Evolutionary conservation across 2,797 vertebrate genomes (phyloP).

Genomic region (Eulemur rubriventer): DNA sequence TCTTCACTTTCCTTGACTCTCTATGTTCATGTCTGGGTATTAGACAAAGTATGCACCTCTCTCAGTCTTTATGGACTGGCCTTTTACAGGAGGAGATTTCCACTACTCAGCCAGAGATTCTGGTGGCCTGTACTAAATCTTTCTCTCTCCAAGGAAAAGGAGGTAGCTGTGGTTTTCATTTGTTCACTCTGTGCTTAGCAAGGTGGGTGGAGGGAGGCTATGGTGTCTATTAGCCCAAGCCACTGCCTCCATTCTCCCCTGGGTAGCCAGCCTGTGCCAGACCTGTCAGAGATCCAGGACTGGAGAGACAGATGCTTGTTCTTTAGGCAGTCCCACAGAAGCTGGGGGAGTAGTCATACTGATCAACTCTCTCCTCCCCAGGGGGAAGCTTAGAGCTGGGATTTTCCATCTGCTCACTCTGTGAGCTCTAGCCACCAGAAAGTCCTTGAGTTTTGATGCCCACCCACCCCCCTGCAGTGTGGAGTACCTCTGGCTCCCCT

Average conservation of each 20-base stretch:
- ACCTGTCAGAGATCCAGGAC: background rate
- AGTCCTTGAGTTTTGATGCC: background rate
- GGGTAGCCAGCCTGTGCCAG: background rate
- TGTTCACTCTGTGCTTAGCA: background rate
- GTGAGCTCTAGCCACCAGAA: background rate
- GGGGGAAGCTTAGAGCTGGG: background rate
- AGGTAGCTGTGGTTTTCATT: background rate
- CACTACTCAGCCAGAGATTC: background rate
- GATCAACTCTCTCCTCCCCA: background rate
- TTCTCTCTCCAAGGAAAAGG: background rate
- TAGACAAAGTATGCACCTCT: background rate
- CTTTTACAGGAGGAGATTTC: background rate
- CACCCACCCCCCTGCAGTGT: background rate
- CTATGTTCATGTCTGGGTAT: background rate
- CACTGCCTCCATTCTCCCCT: background rate
- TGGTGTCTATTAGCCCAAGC: background rate
- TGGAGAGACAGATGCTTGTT: background rate
- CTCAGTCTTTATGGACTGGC: background rate
- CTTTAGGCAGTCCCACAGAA: background rate
- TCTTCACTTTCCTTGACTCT: background rate
- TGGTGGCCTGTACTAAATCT: background rate
- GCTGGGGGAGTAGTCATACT: background rate
- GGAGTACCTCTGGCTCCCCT: background rate
- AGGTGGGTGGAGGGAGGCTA: no score
- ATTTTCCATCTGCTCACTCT: background rate